Percentiles rank a stretch among this genome's conserved stretches.
These are phyloP conservation scores for Lordiphosa andalusiaca DNA, from an alignment of 2,888 invertebrate species.

Conservation along the genomic window DNA sequence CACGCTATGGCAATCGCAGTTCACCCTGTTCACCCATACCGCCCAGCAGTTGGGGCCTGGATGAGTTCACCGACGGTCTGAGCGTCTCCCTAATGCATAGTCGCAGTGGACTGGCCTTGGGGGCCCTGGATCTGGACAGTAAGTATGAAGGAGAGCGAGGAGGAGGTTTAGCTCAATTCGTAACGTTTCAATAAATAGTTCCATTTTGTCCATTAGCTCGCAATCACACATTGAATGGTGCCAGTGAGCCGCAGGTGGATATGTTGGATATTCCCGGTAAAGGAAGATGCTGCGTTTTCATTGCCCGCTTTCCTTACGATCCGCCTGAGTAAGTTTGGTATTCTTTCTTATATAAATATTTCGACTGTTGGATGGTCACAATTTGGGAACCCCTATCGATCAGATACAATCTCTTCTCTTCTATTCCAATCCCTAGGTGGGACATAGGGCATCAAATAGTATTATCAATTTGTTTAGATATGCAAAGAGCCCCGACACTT, in stretches of 20 bases:
- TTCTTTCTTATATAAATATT: too few relatives aligned
- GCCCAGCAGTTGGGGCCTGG: constrained; percentile 83
- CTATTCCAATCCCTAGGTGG: too few relatives aligned
- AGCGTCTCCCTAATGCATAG: constrained; percentile 83
- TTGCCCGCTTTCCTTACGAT: constrained; percentile 89
- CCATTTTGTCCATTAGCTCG: constrained; percentile 69
- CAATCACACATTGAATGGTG: constrained; percentile 82
- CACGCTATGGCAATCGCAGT: constrained; percentile 83
- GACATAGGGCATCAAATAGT: too few relatives aligned
- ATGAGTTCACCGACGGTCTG: constrained; percentile 84
- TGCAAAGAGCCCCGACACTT: too few relatives aligned
- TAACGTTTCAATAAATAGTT: background rate
- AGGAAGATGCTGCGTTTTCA: constrained; percentile 95
- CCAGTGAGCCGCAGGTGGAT: constrained; percentile 88
- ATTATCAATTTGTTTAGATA: too few relatives aligned
- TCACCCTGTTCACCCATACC: constrained; percentile 86
- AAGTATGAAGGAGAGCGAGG: constrained; percentile 32
- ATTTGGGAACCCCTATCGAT: too few relatives aligned
- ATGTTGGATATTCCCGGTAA: constrained; percentile 97
- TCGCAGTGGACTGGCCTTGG: constrained; percentile 83
- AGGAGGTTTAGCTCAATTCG: background rate
- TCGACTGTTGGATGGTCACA: too few relatives aligned
- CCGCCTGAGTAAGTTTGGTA: constrained; percentile 84
- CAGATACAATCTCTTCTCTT: too few relatives aligned
- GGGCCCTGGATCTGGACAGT: constrained; percentile 80